Base-by-base conservation (phyloP, 2,113 vertebrate species). In the Clarias gariepinus region DNA sequence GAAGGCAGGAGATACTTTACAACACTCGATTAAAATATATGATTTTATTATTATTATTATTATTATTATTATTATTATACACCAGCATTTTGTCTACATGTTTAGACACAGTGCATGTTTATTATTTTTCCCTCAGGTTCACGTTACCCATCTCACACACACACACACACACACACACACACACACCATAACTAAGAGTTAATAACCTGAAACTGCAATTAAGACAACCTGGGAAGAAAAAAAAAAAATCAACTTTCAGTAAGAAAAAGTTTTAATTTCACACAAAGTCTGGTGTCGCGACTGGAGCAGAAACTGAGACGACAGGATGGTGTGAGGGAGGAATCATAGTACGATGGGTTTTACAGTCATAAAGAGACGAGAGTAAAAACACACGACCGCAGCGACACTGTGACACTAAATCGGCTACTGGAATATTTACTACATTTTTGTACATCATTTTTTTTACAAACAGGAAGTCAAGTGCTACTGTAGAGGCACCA, bases 1-100 rank as follows among this genome's bases (percentile, higher is more conserved):
- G 53, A 60, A 87, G 82, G 88, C 85, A 85, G 83, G 28, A 87
- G 61, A 84, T 86, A 81, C 53, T 69, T 71, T 33, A 87, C 55
- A 76, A 79, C 57, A 89, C 64, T 36, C 58, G 33, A 81, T 52
- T 82, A 84, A 66, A 33, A 80, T 41, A 89, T 84, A 68, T 41
- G 19, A 57, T 60, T 81, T 84, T 61, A 21, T 11, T 87, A 12
- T 36, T 36, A 21, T 36, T 71, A 9, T 82, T 69, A 23, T 83
- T 73, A 30, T 52, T 60, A 68, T 28, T 66, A 28, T 66, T 28
- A 64, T 64, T 33, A 5, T 69, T n/a, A 69, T 76, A 76, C 41
- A 76, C 73, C 73, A 76, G 73, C 41, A 76, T 52, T 52, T 63
- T 23, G 28, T 76, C 25, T 66, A 80, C 47, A 78, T 86, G 81